Percentiles rank a stretch among this genome's conserved stretches.
phyloP scores from a whole-genome alignment of 2,113 vertebrate genomes.

The Chrysemys picta region DNA sequence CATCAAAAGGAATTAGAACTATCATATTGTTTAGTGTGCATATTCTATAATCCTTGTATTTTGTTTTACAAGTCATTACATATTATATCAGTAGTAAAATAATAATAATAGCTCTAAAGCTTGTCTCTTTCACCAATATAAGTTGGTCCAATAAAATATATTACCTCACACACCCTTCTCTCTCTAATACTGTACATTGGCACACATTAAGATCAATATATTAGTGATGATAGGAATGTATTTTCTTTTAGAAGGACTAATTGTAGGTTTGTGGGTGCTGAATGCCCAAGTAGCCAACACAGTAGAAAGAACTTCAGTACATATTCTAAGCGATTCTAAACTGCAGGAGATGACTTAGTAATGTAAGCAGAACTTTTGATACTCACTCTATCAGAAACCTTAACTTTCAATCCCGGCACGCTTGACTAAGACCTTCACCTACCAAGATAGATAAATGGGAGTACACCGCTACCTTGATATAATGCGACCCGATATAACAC shows the following conservation, averaged over 20 bases:
- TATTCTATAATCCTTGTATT: background rate
- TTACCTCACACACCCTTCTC: background rate
- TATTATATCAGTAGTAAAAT: background rate
- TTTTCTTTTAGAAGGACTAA: background rate
- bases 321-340: background rate
- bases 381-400: conserved; percentile 18
- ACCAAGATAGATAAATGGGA: background rate
- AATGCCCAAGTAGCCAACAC: background rate
- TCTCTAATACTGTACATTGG: background rate
- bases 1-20: conserved; percentile 56
- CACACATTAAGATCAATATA: background rate
- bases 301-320: background rate
- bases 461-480: background rate
- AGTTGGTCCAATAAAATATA: background rate
- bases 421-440: conserved; percentile 3
- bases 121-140: background rate
- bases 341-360: background rate
- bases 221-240: background rate
- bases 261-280: background rate
- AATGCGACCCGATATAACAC: no score
- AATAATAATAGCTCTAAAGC: background rate
- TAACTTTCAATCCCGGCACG: conserved; percentile 8
- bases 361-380: conserved; percentile 34
- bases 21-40: background rate
- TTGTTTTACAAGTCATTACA: background rate